Evolutionary conservation across 2,888 invertebrate species (phyloP).

Genomic region (Tromatobia lineatoria): DNA sequence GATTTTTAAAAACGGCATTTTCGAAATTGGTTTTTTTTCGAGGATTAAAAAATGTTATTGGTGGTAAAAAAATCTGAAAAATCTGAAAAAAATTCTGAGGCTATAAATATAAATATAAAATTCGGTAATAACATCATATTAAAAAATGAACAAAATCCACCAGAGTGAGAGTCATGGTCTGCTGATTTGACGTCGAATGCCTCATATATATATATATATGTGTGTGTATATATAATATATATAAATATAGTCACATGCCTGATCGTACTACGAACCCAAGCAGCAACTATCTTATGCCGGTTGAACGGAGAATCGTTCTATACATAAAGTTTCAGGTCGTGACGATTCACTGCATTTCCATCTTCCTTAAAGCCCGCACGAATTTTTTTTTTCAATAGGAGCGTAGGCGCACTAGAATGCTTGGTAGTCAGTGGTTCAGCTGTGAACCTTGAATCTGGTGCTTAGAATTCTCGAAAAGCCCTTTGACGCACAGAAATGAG

Average conservation of each 20-base stretch:
- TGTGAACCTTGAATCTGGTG: slow-evolving; percentile 12
- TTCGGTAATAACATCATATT: too few relatives aligned
- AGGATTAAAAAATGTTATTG: too few relatives aligned
- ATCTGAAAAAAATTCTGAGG: too few relatives aligned
- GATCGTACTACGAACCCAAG: slow-evolving; percentile 21
- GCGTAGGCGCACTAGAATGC: slow-evolving; percentile 23
- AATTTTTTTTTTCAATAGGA: slow-evolving; percentile 27
- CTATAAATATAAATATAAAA: too few relatives aligned
- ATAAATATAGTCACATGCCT: not conserved
- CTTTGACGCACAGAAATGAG: slow-evolving; percentile 3
- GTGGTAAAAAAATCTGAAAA: too few relatives aligned
- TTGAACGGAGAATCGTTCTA: slow-evolving; percentile 31
- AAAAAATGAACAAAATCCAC: too few relatives aligned
- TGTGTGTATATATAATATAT: not conserved
- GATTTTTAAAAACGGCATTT: too few relatives aligned
- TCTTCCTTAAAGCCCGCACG: slow-evolving; percentile 8
- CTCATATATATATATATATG: slow-evolving; percentile 18
- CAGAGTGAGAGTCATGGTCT: too few relatives aligned
- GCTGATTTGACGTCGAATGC: too few relatives aligned
- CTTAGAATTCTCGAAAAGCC: slow-evolving; percentile 29
- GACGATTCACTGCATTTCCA: not conserved
- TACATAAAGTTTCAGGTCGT: slow-evolving; percentile 13
- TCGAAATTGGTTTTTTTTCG: too few relatives aligned
- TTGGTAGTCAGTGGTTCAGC: slow-evolving; percentile 9
- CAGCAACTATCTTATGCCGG: slow-evolving; percentile 18